Evolutionary conservation across 2,797 vertebrate species (phyloP).

Genomic region (Sparidentex hasta): DNA sequence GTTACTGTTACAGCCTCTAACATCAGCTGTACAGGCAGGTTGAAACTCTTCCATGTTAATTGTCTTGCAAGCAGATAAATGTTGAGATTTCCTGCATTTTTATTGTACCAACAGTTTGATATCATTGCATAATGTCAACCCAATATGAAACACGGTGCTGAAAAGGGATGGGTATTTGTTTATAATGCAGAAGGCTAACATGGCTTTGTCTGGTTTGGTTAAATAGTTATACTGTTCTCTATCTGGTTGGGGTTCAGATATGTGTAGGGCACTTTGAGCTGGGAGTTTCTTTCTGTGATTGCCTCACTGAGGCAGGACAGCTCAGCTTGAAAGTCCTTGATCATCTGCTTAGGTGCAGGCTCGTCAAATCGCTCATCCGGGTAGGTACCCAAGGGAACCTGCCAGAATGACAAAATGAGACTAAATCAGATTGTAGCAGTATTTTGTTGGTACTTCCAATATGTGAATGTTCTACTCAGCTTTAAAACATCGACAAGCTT

Average conservation of each 20-base stretch:
- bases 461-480: neutral
- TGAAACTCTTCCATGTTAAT: neutral
- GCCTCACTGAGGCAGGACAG: slow-evolving; percentile 69
- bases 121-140: no score
- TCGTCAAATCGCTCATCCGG: slow-evolving; percentile 80
- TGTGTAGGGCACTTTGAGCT: slow-evolving; percentile 75
- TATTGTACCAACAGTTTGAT: no score
- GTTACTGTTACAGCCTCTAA: neutral
- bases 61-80: neutral
- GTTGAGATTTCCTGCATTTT: neutral
- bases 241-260: slow-evolving; percentile 58
- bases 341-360: slow-evolving; percentile 58
- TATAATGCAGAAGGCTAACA: neutral
- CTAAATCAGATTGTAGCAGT: neutral
- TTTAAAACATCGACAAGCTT: slow-evolving; percentile 19
- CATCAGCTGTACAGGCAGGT: no score
- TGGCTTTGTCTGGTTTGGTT: neutral
- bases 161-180: neutral
- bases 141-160: neutral
- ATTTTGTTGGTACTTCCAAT: neutral
- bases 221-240: slow-evolving; percentile 64
- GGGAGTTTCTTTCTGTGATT: slow-evolving; percentile 77
- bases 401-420: slow-evolving; percentile 4
- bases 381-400: slow-evolving; percentile 82
- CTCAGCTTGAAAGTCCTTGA: slow-evolving; percentile 73